These are phyloP conservation scores for Cheumatopsyche charites DNA, from an alignment of 1,140 invertebrate species.

Conservation along the genomic window DNA sequence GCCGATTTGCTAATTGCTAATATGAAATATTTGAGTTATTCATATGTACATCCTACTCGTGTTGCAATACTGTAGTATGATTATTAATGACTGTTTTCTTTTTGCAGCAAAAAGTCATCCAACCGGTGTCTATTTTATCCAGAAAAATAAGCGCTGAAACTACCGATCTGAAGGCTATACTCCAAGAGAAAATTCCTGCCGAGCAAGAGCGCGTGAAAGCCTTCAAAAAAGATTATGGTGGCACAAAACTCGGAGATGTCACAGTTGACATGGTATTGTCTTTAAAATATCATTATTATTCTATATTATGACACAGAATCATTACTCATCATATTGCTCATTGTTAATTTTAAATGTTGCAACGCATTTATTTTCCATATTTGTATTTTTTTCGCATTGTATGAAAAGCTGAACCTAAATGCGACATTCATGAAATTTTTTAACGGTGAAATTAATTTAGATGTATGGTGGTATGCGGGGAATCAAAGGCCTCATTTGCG, in stretches of 20 bases:
- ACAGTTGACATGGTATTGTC: constrained; percentile 89
- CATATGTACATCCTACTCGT: no score
- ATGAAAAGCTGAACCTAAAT: no score
- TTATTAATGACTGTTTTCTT: constrained; percentile 18
- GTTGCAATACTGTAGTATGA: no score
- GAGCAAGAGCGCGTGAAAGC: constrained; percentile 90
- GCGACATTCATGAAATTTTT: neutral
- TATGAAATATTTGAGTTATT: no score
- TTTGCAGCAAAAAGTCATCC: constrained; percentile 53
- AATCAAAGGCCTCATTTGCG: constrained; percentile 92
- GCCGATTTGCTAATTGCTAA: no score
- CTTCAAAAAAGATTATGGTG: constrained; percentile 88
- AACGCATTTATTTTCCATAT: no score
- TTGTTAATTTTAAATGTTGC: no score
- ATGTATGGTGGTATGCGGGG: constrained; percentile 98
- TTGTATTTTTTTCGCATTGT: no score
- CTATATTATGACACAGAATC: no score
- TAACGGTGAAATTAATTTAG: constrained; percentile 57
- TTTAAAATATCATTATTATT: no score
- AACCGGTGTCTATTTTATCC: constrained; percentile 52
- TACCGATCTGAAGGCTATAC: constrained; percentile 85
- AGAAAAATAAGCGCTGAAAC: constrained; percentile 62
- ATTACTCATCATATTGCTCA: no score
- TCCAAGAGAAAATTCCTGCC: constrained; percentile 85
- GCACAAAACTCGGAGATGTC: constrained; percentile 90